Base-by-base conservation (phyloP, 2,888 invertebrate genomes). In the Acheta domesticus region DNA sequence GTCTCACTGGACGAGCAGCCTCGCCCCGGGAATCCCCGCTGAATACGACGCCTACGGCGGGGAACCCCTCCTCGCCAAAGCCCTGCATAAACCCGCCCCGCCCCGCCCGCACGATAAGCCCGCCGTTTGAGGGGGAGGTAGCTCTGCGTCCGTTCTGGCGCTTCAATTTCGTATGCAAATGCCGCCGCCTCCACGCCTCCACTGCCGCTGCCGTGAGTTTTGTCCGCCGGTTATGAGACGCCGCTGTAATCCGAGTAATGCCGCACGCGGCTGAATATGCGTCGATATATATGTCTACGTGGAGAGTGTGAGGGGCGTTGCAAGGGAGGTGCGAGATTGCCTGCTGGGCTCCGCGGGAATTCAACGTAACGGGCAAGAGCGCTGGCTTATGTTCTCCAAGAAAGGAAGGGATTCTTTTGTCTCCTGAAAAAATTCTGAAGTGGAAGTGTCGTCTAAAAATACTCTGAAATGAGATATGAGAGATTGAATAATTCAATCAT, bases 101-200 rank as follows among this genome's bases (percentile, higher is more conserved):
- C 62, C 16, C n/a, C 62, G n/a, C n/a, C 16, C 62, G n/a, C 14
- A 62, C n/a, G 62, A n/a, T 14, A 62, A 62, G 62, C n/a, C 36
- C 36, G 36, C 36, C 36, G 36, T 36, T 36, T 36, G 36, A 62
- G 62, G 62, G 14, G 16, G 62, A 19, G 62, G 62, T 14, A 62
- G 62, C 14, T n/a, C 12, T 62, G 62, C n/a, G 62, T 14, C n/a
- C 16, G 62, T 62, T 14, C 62, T 62, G n/a, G 62, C 62, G 62
- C 62, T 62, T 62, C 62, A 62, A 62, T 62, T 62, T 62, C 62
- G 62, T 62, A 62, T 62, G 62, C 62, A 62, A 62, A 62, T 62
- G 62, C 16, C 62, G 62, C 16, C 62, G 4, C 62, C n/a, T 0
- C 23, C 23, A n/a, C n/a, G 36, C 36, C 36, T 5, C 36, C 36